A percentile compares a stretch with the other conserved stretches of the same genome.
Evolutionary conservation across 2,888 invertebrate genomes (phyloP).

Genomic region (Frankliniella intonsa): DNA sequence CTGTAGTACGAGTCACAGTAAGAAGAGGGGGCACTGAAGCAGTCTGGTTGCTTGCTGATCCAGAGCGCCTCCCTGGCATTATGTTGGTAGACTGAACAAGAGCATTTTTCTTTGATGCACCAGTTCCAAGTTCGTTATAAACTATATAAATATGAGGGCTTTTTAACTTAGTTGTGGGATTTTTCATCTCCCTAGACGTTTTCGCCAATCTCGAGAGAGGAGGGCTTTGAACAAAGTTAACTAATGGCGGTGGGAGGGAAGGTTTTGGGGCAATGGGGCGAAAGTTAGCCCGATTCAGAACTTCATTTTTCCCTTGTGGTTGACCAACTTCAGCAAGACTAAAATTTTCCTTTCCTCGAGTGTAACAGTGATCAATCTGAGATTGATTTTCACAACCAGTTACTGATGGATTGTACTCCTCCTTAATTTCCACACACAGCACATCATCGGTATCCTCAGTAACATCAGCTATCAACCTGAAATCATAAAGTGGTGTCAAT

Average conservation of each 20-base stretch:
- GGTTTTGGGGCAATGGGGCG: not conserved
- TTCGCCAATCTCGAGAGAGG: not conserved
- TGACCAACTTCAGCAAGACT: not conserved
- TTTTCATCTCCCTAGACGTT: not conserved
- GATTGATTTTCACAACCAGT: not conserved
- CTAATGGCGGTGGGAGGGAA: not conserved
- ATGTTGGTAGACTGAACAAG: too few species aligned
- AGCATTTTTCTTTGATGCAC: too few species aligned
- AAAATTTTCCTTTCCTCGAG: not conserved
- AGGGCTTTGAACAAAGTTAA: not conserved
- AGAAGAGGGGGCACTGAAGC: not conserved
- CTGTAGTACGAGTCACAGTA: not conserved
- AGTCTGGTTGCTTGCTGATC: not conserved
- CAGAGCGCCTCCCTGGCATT: too few species aligned
- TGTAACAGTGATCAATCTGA: constrained; percentile 9
- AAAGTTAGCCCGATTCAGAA: not conserved
- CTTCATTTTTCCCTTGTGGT: not conserved
- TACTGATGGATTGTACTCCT: not conserved
- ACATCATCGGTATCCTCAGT: not conserved
- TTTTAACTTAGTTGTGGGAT: not conserved
- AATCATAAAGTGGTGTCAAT: constrained; percentile 22
- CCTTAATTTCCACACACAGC: not conserved
- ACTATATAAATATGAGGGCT: not conserved
- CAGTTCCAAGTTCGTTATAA: not conserved
- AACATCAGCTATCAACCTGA: constrained; percentile 19